Percentiles rank a stretch among this genome's conserved stretches.
These are phyloP conservation scores for Cygnus olor DNA, from an alignment of 2,797 vertebrate genomes.

Conservation along the genomic window DNA sequence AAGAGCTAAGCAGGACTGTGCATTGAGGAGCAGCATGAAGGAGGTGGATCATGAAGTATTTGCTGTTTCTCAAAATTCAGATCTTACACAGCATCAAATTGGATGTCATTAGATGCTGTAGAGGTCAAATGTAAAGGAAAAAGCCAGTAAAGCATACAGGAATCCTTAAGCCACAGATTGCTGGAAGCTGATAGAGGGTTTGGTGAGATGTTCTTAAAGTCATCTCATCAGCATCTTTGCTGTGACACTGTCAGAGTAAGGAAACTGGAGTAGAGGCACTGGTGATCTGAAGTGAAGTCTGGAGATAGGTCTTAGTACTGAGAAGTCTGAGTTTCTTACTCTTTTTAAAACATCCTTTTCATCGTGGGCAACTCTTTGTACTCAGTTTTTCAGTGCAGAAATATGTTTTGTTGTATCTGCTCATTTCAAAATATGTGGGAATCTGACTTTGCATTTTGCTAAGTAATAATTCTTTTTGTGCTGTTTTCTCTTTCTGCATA, in stretches of 20 bases:
- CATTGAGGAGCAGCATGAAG: neutral
- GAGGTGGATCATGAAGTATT: neutral
- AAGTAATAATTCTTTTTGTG: neutral
- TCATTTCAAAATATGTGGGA: neutral
- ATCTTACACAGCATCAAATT: neutral
- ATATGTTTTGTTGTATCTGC: neutral
- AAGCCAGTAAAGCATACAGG: neutral
- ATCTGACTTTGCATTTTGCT: slow-evolving; percentile 1
- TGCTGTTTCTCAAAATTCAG: neutral
- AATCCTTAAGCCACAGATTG: neutral
- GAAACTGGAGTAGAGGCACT: neutral
- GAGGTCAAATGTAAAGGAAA: slow-evolving; percentile 8
- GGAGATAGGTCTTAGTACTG: neutral
- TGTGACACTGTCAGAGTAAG: neutral
- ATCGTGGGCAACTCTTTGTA: neutral
- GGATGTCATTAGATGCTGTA: neutral
- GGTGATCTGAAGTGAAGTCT: neutral
- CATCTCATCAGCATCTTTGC: neutral
- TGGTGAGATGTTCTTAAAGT: neutral
- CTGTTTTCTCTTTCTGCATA: neutral
- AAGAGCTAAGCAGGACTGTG: neutral
- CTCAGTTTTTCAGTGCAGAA: neutral
- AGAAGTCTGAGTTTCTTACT: neutral
- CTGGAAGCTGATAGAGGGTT: neutral
- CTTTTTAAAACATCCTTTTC: neutral